Base-by-base conservation (phyloP, 2,113 vertebrate genomes). In the Chamaetylas fuelleborni region DNA sequence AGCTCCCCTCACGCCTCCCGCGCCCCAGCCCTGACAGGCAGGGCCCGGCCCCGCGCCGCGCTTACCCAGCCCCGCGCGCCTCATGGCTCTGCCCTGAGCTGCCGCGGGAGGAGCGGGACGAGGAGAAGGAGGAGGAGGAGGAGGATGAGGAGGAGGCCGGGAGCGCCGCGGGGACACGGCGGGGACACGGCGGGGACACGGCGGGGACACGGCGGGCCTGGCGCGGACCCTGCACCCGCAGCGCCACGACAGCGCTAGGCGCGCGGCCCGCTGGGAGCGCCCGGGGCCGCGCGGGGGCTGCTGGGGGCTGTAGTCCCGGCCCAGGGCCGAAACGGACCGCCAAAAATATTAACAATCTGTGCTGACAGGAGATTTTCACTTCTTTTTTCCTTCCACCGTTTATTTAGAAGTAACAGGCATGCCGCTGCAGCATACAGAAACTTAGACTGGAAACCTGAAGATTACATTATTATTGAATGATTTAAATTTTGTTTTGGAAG, bases 31-130 rank as follows among this genome's bases (percentile, higher is more conserved):
- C 42, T 2, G 5, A 28, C 11, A 18, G 11, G 4, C 40, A 40
- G 40, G 40, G 64, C 48, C 18, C 23, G n/a, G 61, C 38, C 13
- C 50, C 23, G 4, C 22, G 34, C 47, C n/a, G 56, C 76, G 40
- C 94, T 97, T 92, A 97, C 97, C 91, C 72, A 97, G 89, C 81
- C 97, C 97, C 19, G 97, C 97, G 47, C 97, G 96, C 92, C 97
- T 90, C 97, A 97, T 97, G 36, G 56, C 81, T 24, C 62, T 19
- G 77, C 66, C 54, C 48, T 66, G 12, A 31, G 82, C 38, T 48
- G 79, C 70, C 18, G 24, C 31, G 25, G 38, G 17, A 45, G 23
- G 9, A 86, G 29, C 7, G 38, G 16, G 24, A 53, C 33, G 8
- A 83, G 43, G 11, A 69, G 18, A 2, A 53, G 47, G 26, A 47